Evolutionary conservation across 2,888 invertebrate genomes (phyloP), one percentile per base, ranked within the genome.

Genomic region (Pseudococcus longispinus): DNA sequence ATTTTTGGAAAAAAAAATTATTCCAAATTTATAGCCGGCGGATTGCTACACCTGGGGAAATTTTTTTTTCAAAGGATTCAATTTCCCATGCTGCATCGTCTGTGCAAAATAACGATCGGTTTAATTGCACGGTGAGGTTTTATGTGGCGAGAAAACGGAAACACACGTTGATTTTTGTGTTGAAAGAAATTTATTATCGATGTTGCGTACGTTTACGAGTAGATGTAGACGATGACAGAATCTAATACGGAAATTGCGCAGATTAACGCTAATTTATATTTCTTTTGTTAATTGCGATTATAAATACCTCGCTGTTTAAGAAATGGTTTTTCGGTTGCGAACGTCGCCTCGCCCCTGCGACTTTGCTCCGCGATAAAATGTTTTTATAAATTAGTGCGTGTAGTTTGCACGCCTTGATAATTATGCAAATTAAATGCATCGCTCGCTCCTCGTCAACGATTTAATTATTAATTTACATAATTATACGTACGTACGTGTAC

Each of bases 381-480:
- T 74, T 74, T 37, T 74, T 74, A 74, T 74, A 74, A 74, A 74
- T 74, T 74, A 74, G 29, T 37, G 74, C 74, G 37, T 74, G 74
- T 26, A 74, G 32, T 32, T 32, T 74, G 74, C 74, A 74, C 74
- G 74, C 37, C 74, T 74, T 74, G 37, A 74, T 74, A 74, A 74
- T 74, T 74, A 74, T 74, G 74, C 74, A 74, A 74, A 74, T 74
- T 18, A 74, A 74, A 74, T 74, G 74, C 74, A 74, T 74, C 74
- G 29, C n/a, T n/a, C 74, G 37, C 37, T 37, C 37, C 37, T 74
- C 74, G 74, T 74, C 74, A 74, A 74, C 74, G 74, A 74, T 74
- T 74, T 74, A 74, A 74, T 74, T 74, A 74, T 74, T 74, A 74
- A 74, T 74, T 74, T 74, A 74, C 74, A 74, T 74, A 74, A 74